These are phyloP conservation scores for Ridgeia piscesae DNA, from an alignment of 1,140 invertebrate genomes.

Conservation along the genomic window DNA sequence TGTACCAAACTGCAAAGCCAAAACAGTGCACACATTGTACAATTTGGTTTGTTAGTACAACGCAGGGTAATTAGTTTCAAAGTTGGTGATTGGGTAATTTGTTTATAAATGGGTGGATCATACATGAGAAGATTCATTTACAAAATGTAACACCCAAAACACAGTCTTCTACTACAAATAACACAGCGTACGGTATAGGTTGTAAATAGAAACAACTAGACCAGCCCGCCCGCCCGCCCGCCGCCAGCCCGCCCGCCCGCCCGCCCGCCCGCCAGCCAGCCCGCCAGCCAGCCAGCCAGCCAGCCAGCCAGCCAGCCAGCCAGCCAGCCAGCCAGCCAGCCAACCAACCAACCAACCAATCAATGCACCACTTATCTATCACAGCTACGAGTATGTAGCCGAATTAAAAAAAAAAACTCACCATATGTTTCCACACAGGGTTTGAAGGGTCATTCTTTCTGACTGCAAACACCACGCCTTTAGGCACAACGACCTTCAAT, in stretches of 20 bases:
- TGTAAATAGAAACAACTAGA: too few relatives aligned
- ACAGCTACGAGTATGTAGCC: background rate
- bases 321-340: too few relatives aligned
- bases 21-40: conserved; percentile 18
- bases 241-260: too few relatives aligned
- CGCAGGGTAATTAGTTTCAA: background rate
- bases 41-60: background rate
- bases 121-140: background rate
- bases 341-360: too few relatives aligned
- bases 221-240: too few relatives aligned
- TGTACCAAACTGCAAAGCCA: conserved; percentile 68
- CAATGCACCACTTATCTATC: too few relatives aligned
- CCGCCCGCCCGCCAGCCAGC: too few relatives aligned
- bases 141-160: too few relatives aligned
- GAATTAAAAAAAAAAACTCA: conserved; percentile 26
- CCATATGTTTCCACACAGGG: conserved; percentile 51
- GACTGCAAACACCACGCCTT: conserved; percentile 47
- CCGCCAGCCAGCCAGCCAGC: too few relatives aligned
- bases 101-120: background rate
- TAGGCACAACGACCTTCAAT: conserved; percentile 50
- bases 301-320: too few relatives aligned
- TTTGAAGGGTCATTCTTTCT: conserved; percentile 38
- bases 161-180: too few relatives aligned
- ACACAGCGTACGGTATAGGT: too few relatives aligned
- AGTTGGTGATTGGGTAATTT: background rate